Percentiles rank a stretch among this genome's conserved stretches.
These are phyloP conservation scores for Diarsia rubi DNA, from an alignment of 2,888 invertebrate species.

Conservation along the genomic window DNA sequence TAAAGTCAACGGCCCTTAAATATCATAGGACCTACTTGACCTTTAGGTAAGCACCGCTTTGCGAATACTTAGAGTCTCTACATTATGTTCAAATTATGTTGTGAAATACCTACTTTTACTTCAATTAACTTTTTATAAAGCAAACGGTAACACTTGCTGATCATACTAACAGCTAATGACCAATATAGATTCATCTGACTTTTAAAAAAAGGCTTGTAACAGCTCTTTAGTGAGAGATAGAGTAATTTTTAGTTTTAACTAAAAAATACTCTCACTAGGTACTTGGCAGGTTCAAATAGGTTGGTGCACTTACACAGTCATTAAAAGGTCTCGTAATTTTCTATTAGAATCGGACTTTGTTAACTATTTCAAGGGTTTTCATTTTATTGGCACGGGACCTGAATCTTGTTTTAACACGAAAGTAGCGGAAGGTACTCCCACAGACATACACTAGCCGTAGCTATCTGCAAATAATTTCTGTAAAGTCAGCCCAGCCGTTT, in stretches of 20 bases:
- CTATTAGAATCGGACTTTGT: too few species aligned
- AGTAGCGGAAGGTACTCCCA: too few species aligned
- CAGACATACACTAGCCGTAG: too few species aligned
- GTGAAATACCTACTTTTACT: not conserved
- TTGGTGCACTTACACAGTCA: not conserved
- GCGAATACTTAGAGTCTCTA: not conserved
- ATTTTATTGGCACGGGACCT: too few species aligned
- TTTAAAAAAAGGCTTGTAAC: slow-evolving; percentile 24
- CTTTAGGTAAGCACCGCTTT: slow-evolving; percentile 7
- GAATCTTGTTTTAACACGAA: too few species aligned
- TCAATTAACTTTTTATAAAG: not conserved
- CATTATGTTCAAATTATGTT: not conserved
- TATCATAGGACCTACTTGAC: not conserved
- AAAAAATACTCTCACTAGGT: slow-evolving; percentile 14
- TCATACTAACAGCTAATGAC: not conserved
- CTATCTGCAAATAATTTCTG: too few species aligned
- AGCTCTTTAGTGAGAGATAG: too few species aligned
- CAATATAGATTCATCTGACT: not conserved
- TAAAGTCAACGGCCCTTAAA: not conserved
- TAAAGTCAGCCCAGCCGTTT: too few species aligned
- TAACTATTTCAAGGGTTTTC: too few species aligned
- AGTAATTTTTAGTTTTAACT: too few species aligned
- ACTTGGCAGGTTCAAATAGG: not conserved
- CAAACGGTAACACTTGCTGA: not conserved
- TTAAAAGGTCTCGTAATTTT: too few species aligned